Conservation (phyloP, 1,140 invertebrate genomes). For the Lasioglossum albipes region DNA sequence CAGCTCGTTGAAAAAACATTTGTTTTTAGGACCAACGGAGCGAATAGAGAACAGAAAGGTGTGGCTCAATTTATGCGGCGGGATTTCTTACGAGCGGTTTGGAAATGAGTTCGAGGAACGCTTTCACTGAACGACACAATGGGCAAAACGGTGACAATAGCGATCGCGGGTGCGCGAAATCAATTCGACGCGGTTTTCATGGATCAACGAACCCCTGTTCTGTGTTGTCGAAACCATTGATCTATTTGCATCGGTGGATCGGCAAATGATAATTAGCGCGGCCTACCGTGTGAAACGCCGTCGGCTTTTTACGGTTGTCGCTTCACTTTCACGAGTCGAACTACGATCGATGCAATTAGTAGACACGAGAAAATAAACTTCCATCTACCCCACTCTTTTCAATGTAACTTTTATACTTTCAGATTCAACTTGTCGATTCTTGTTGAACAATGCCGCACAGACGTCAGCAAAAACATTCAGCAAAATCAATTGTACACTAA, state of each 20-base stretch:
- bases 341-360: neutral
- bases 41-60: conserved; percentile 1
- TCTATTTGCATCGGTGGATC: neutral
- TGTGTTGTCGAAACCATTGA: neutral
- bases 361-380: neutral
- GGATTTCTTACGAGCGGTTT: conserved; percentile 2
- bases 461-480: no score
- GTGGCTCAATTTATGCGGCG: neutral
- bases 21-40: neutral
- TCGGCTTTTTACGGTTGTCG: neutral
- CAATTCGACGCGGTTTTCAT: conserved; percentile 11
- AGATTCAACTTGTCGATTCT: no score
- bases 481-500: no score
- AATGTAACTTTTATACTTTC: no score
- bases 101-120: neutral
- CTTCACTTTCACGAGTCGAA: conserved; percentile 16
- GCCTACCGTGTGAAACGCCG: neutral
- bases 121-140: conserved; percentile 23
- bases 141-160: conserved; percentile 8
- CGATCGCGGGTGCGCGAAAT: conserved; percentile 30
- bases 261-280: conserved; percentile 19
- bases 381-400: no score
- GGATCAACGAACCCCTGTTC: neutral
- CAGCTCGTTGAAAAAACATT: neutral
- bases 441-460: no score